These are phyloP conservation scores for Illadopsis cleaveri DNA, from an alignment of 2,113 vertebrate genomes.

Conservation along the genomic window DNA sequence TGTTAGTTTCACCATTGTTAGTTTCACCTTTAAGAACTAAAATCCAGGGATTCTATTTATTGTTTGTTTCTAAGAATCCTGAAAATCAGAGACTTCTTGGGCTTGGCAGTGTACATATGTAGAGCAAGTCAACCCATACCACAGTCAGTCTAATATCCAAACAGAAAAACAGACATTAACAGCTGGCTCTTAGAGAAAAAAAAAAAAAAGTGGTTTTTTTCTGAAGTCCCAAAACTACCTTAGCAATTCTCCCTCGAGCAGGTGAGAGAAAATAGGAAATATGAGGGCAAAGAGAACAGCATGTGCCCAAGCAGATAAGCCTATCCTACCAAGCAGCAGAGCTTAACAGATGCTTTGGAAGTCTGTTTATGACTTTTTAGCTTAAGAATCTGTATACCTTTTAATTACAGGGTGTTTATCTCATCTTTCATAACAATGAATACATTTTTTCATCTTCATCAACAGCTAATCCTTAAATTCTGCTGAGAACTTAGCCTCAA, in stretches of 20 bases:
- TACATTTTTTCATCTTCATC: not conserved
- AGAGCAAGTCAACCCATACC: not conserved
- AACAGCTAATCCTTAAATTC: conserved; percentile 6
- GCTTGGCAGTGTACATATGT: not conserved
- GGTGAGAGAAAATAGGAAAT: not conserved
- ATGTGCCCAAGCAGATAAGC: not conserved
- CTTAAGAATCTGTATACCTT: not conserved
- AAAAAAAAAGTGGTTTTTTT: not conserved
- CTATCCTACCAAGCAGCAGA: not conserved
- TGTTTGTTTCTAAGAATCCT: not conserved
- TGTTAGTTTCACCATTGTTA: not conserved
- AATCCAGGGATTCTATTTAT: not conserved
- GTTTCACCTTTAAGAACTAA: not conserved
- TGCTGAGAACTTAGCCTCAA: not conserved
- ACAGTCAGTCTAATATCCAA: not conserved
- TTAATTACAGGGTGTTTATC: not conserved
- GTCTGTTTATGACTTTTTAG: not conserved
- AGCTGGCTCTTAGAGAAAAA: not conserved
- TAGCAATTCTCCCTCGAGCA: not conserved
- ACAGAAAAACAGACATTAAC: not conserved
- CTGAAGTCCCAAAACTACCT: not conserved
- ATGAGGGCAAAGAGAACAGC: not conserved
- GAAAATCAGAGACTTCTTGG: not conserved
- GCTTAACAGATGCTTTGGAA: not conserved
- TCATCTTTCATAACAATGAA: not conserved